Base-by-base conservation (phyloP, 2,888 invertebrate genomes). In the Blera fallax region DNA sequence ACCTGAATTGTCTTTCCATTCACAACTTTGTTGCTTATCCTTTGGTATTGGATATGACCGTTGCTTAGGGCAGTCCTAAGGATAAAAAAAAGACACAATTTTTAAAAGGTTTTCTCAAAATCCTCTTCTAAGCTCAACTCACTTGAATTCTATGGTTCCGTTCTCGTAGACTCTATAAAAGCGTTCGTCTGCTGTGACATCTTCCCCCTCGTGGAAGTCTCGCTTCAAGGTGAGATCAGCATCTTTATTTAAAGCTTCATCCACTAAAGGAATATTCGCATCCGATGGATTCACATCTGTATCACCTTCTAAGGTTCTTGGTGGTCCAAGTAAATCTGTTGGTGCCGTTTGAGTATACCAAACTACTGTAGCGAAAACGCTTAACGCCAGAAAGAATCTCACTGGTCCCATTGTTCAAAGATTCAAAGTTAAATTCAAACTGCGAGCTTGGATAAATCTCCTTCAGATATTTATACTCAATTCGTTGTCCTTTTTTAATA, bases 141-240 rank as follows among this genome's bases (percentile, higher is more conserved):
- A 85, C 85, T 85, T 85, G 29, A 85, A 85, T 16, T 85, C 85
- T 24, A 85, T 65, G 8, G 85, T 72, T 24, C 85, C 85, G 14
- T 85, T 58, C 8, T 72, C 45, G 27, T 81, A 67, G 45, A 54
- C 21, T n/a, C 72, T 67, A 21, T 81, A 54, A 29, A 65, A 85
- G 7, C 81, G 70, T 54, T 85, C 85, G 7, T 43, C 45, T 3
- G 64, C 34, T 0, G 43, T 27, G 0, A 77, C 60, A 1, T 72
- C 52, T 2, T 50, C n/a, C n/a, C n/a, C n/a, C n/a, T n/a, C 40
- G 4, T 45, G 32, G n/a, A 45, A 14, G 10, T 18, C 18, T 0
- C 11, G 11, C 10, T 29, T 16, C 5, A 14, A 8, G n/a, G 11
- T 5, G 8, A 29, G 8, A 1, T 45, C 16, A 6, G 3, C 0